Conservation (phyloP, 2,797 vertebrate species). For the Argentina silus region DNA sequence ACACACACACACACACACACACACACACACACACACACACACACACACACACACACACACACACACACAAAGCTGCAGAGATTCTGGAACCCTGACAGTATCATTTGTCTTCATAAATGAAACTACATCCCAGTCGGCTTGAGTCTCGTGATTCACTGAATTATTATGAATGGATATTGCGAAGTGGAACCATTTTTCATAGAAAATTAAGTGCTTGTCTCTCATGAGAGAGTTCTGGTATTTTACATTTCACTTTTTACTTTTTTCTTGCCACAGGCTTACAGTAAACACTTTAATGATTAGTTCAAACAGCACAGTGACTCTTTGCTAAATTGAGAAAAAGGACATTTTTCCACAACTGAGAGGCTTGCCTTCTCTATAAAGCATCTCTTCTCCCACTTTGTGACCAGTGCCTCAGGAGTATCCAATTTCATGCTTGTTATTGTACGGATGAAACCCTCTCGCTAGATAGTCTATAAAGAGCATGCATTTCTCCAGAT, state of each 20-base stretch:
- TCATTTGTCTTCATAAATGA: slow-evolving; percentile 42
- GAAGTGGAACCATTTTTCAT: slow-evolving; percentile 47
- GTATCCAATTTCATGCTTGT: slow-evolving; percentile 58
- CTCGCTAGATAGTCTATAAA: slow-evolving; percentile 42
- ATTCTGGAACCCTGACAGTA: not conserved
- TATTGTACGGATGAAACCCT: slow-evolving; percentile 53
- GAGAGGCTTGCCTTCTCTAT: slow-evolving; percentile 45
- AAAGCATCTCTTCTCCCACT: slow-evolving; percentile 43
- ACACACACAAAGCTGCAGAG: slow-evolving; percentile 14
- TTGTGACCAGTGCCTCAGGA: slow-evolving; percentile 32
- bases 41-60: slow-evolving; percentile 5
- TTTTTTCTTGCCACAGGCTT: slow-evolving; percentile 10
- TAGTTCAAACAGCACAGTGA: slow-evolving; percentile 33
- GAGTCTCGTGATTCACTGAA: slow-evolving; percentile 30
- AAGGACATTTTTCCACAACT: slow-evolving; percentile 39
- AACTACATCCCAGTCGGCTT: slow-evolving; percentile 22
- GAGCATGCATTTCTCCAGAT: slow-evolving; percentile 56
- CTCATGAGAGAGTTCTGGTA: slow-evolving; percentile 25
- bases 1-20: not conserved
- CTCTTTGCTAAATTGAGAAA: slow-evolving; percentile 49
- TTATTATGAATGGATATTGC: slow-evolving; percentile 51
- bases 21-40: not conserved
- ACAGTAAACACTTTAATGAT: slow-evolving; percentile 29
- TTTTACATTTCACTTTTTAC: slow-evolving; percentile 11
- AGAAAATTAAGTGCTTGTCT: slow-evolving; percentile 36